Evolutionary conservation across 2,797 vertebrate species (phyloP), one percentile per base, ranked within the genome.

Genomic region (Gorsachius magnificus): DNA sequence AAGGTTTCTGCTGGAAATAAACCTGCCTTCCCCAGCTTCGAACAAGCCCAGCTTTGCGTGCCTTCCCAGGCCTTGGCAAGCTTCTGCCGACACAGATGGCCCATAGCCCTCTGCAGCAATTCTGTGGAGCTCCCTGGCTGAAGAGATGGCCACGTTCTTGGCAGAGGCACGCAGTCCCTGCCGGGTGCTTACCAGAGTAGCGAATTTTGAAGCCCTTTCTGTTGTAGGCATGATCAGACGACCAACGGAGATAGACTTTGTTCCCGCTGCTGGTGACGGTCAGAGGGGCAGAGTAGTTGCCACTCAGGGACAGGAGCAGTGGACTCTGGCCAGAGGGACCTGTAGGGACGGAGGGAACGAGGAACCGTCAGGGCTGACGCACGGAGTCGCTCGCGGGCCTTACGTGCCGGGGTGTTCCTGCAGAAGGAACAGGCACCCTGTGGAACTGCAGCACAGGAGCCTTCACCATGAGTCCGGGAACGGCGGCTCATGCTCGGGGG

Each of bases 181-280:
- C 93, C 2, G 10, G 1, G 53, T 5, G 51, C 97, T 98, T 51
- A 99, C 99, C 99, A 16, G 98, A 99, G 96, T 99, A 99, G 46
- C 99, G 99, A 80, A 99, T 99, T 94, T 99, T 99, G 97, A 99
- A 99, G 64, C 99, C 99, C 97, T 99, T 99, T 96, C 99, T 99
- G 95, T 98, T 99, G 96, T 99, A 99, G 26, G 99, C 99, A 5
- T 99, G 99, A 95, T 99, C 99, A 13, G 99, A 99, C 43, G 99
- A 99, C 99, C 99, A 99, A 87, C 99, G 99, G 82, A 99, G 98
- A 95, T 99, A 99, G 71, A 99, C 99, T 83, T 98, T 99, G 98
- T 98, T 99, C 83, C 98, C 98, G 3, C 99, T 98, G 98, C 99
- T 99, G 96, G 98, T 99, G 96, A 99, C 99, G 16, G 98, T 98